phyloP scores from a whole-genome alignment of 2,797 vertebrate species.

The Scolopax rusticola region DNA sequence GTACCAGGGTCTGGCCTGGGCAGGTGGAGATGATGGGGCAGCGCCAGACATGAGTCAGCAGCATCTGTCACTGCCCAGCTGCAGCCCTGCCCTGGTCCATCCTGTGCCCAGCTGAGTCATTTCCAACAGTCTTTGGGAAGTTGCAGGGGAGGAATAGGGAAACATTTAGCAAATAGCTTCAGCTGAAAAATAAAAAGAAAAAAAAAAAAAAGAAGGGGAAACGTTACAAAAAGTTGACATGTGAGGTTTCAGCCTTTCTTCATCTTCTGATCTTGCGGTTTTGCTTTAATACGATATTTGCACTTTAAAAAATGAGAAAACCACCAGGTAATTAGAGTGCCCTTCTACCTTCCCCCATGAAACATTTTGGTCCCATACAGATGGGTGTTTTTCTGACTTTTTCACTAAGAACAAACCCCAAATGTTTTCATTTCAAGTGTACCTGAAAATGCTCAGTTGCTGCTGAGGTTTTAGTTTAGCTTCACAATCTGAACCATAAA shows the following conservation, averaged over 20 bases:
- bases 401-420: not conserved
- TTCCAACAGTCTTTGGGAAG: not conserved
- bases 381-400: not conserved
- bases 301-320: not conserved
- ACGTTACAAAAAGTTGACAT: rapidly evolving
- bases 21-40: rapidly evolving
- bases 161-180: not conserved
- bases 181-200: not conserved
- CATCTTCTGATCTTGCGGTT: not conserved
- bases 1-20: not conserved
- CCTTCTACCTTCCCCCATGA: not conserved
- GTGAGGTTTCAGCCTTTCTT: not conserved
- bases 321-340: not conserved
- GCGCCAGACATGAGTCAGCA: rapidly evolving
- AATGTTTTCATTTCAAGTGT: not conserved
- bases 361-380: not conserved
- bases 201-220: not conserved
- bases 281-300: not conserved
- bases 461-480: not conserved
- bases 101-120: rapidly evolving
- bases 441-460: not conserved
- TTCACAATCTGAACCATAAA: not conserved
- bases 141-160: rapidly evolving
- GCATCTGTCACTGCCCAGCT: not conserved
- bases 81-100: not conserved